Evolutionary conservation across 2,797 vertebrate genomes (phyloP), one percentile per base, ranked within the genome.

Genomic region (Spea hammondii): DNA sequence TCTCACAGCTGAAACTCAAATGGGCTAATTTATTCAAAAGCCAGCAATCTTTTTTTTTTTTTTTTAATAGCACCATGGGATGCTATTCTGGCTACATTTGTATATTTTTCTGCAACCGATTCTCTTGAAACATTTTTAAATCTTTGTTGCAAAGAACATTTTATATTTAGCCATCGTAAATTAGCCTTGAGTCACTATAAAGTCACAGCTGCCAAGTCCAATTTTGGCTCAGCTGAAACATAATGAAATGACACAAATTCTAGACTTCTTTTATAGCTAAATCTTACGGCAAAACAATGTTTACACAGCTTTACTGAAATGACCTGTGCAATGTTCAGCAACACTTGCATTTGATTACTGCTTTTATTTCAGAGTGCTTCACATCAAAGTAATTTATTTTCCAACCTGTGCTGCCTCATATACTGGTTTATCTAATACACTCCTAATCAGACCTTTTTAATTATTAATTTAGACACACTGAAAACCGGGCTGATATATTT

Each of bases 141-240:
- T 64, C 57, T 13, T 54, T 14, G 17, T 65, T 67, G 77, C 49
- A 46, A 55, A 72, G 76, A 47, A 50, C 46, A 9, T 68, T 74
- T 79, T 79, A 60, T 74, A 62, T 74, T 73, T 79, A 79, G 66
- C 64, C 45, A 5, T 49, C 73, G 77, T 79, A 79, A 74, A 79
- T 73, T 68, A 72, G 70, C 70, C 70, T 68, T 73, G 70, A 78
- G 70, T 78, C 69, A 72, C 69, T 78, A 70, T 72, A 55, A 67
- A 49, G 47, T 73, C 70, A 59, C 70, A 73, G 70, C 77, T 73
- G 77, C 70, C 70, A 79, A 62, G 53, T 73, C 53, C 77, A 79
- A 79, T 73, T 79, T 47, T 73, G 62, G 69, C 76, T 72, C 50
- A 48, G 77, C 62, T 67, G 70, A 78, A 72, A 57, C 62, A 72